Evolutionary conservation across 1,140 invertebrate species (phyloP).

Genomic region (honey bee (Apis mellifera)): DNA sequence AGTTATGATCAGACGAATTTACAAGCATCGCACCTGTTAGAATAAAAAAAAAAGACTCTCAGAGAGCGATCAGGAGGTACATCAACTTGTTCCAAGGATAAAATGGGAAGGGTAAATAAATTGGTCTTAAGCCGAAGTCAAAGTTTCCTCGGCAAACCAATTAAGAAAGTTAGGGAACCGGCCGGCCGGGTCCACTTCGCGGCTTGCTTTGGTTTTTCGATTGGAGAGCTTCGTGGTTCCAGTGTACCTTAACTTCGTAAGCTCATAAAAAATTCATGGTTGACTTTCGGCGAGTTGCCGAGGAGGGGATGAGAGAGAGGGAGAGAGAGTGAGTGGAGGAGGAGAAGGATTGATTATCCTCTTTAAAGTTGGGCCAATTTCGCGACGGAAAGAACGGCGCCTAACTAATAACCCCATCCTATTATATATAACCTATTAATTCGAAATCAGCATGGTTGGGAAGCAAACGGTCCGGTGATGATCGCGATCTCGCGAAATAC

Average conservation of each 20-base stretch:
- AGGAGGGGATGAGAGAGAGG: not conserved
- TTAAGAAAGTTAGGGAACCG: constrained; percentile 6
- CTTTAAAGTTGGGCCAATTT: not conserved
- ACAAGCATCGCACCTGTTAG: no score
- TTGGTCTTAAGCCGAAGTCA: not conserved
- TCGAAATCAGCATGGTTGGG: not conserved
- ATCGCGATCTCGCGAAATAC: no score
- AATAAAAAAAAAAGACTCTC: no score
- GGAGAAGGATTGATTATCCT: constrained; percentile 6
- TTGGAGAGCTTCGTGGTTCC: not conserved
- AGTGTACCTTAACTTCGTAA: not conserved
- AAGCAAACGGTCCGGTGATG: no score
- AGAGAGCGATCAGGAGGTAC: not conserved
- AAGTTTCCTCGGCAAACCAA: constrained; percentile 1
- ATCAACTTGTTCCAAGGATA: no score
- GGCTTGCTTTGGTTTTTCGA: constrained; percentile 2
- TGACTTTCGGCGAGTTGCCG: constrained; percentile 6
- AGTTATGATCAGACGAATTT: no score
- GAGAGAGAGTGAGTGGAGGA: not conserved
- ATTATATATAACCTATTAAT: constrained; percentile 3
- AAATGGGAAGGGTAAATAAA: not conserved
- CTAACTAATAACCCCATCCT: no score
- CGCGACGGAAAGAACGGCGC: not conserved
- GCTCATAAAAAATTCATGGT: constrained; percentile 27
- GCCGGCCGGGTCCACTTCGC: not conserved